A percentile compares a stretch with the other conserved stretches of the same genome.
Conservation (phyloP, 2,888 invertebrate genomes). For the Serripes groenlandicus region DNA sequence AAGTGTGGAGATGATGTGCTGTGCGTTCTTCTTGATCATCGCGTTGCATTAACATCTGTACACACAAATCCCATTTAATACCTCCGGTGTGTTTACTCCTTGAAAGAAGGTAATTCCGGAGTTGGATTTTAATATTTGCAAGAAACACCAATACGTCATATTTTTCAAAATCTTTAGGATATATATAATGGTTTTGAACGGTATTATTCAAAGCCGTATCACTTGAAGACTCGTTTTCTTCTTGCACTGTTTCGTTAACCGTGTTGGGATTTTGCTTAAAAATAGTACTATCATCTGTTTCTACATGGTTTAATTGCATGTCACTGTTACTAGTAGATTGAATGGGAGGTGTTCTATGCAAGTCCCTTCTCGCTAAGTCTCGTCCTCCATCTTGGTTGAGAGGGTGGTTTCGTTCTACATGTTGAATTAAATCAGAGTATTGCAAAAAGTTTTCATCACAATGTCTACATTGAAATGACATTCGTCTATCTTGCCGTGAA, state of each 20-base stretch:
- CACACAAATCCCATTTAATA: conserved; percentile 55
- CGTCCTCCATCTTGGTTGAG: not conserved
- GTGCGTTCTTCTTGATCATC: too few species aligned
- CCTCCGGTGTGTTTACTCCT: conserved; percentile 7
- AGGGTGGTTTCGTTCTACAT: conserved; percentile 1
- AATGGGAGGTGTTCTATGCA: too few species aligned
- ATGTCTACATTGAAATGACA: not conserved
- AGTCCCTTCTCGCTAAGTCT: too few species aligned
- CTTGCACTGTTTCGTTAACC: not conserved
- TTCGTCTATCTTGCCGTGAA: not conserved
- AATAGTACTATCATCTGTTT: not conserved
- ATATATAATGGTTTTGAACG: conserved; percentile 26
- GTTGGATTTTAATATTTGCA: conserved; percentile 24
- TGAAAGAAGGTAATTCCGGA: conserved; percentile 14
- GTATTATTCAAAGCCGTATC: conserved; percentile 19
- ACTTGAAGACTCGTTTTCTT: conserved; percentile 14
- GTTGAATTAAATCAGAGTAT: conserved; percentile 1
- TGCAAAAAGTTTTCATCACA: conserved; percentile 3
- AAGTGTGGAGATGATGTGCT: conserved; percentile 28
- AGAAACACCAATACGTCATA: conserved; percentile 52
- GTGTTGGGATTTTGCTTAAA: not conserved
- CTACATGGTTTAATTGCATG: not conserved
- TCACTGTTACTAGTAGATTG: not conserved
- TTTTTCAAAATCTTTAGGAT: conserved; percentile 20
- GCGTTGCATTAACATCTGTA: conserved; percentile 45